Conservation (phyloP, 2,797 vertebrate genomes). For the Thalassophryne amazonica region DNA sequence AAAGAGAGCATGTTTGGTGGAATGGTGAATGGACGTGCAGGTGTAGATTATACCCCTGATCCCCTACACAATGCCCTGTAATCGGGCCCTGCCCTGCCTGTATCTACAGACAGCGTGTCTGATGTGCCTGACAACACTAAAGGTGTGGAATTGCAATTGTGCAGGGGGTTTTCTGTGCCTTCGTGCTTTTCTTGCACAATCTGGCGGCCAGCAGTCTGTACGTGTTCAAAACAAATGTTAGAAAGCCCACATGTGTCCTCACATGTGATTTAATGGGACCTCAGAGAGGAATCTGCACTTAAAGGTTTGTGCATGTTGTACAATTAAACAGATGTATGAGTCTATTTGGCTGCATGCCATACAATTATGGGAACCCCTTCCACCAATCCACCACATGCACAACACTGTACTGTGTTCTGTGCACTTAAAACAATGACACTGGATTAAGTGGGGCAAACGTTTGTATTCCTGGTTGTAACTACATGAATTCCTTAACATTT, state of each 20-base stretch:
- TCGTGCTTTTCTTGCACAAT: slow-evolving; percentile 18
- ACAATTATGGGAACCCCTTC: slow-evolving; percentile 27
- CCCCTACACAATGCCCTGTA: slow-evolving; percentile 42
- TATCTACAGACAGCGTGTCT: slow-evolving; percentile 54
- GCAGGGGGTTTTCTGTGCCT: slow-evolving; percentile 33
- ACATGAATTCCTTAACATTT: no score
- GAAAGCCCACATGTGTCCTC: slow-evolving; percentile 10
- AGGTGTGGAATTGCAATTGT: slow-evolving; percentile 62
- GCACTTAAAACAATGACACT: no score
- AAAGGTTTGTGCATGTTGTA: slow-evolving; percentile 13
- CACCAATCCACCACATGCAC: no score
- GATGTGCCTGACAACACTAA: slow-evolving; percentile 57
- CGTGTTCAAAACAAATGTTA: slow-evolving; percentile 5
- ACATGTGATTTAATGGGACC: slow-evolving; percentile 15
- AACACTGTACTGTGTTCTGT: no score
- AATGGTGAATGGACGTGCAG: slow-evolving; percentile 44
- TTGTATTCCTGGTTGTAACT: no score
- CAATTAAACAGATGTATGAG: slow-evolving; percentile 56
- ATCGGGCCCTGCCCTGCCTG: slow-evolving; percentile 29
- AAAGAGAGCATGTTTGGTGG: slow-evolving; percentile 61
- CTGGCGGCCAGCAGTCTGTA: neutral
- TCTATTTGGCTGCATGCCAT: slow-evolving; percentile 39
- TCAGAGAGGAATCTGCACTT: neutral
- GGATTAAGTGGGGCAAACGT: no score
- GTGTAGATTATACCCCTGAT: slow-evolving; percentile 47